Evolutionary conservation across 2,113 vertebrate genomes (phyloP).

Genomic region (Lophochroa leadbeateri): DNA sequence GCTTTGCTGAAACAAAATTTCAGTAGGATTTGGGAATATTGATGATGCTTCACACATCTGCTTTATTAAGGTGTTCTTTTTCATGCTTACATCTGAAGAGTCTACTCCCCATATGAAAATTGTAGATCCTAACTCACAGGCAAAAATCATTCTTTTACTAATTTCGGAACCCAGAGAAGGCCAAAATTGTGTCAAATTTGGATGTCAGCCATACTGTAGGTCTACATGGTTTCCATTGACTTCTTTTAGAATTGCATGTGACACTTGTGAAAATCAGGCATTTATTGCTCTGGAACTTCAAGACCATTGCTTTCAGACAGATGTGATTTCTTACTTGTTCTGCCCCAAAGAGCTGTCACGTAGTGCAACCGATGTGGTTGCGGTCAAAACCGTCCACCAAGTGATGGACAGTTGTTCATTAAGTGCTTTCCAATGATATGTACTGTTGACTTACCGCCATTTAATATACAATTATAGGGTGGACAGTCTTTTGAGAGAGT

Average conservation of each 20-base stretch:
- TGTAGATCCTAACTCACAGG: background rate
- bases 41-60: background rate
- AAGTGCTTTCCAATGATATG: background rate
- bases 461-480: background rate
- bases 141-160: background rate
- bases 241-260: background rate
- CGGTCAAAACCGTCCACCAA: background rate
- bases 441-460: background rate
- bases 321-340: background rate
- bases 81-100: background rate
- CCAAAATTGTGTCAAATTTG: background rate
- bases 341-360: background rate
- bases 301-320: background rate
- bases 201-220: background rate
- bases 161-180: background rate
- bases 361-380: background rate
- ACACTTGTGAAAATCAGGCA: background rate
- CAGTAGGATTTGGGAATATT: background rate
- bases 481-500: background rate
- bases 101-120: background rate
- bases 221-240: background rate
- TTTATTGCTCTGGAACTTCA: background rate
- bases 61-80: background rate
- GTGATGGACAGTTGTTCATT: rapidly evolving
- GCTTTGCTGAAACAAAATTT: background rate